Percentiles rank a stretch among this genome's conserved stretches.
Conservation (phyloP, 2,113 vertebrate genomes). For the Crotalus helleri region DNA sequence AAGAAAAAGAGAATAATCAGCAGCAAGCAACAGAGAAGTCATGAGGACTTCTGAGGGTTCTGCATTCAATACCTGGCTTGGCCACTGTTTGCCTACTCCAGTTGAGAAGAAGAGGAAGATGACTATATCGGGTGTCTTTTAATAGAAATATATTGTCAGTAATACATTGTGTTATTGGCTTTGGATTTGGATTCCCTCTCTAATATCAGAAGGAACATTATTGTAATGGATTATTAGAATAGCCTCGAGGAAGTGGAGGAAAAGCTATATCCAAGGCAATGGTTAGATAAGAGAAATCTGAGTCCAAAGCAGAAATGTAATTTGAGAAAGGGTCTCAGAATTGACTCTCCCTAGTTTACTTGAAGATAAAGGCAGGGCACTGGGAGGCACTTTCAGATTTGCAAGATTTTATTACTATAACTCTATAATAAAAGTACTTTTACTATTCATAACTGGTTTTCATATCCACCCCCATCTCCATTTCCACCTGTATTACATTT, state of each 20-base stretch:
- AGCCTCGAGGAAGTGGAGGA: background rate
- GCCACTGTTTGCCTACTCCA: no score
- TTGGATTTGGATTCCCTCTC: background rate
- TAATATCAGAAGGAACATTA: background rate
- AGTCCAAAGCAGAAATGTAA: background rate
- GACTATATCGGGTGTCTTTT: no score
- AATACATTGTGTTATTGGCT: background rate
- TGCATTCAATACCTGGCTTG: no score
- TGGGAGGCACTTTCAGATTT: background rate
- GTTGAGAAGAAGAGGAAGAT: no score
- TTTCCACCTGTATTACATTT: no score
- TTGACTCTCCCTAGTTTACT: background rate
- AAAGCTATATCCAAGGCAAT: background rate
- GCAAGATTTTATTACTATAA: background rate
- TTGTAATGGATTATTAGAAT: background rate
- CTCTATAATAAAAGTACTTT: no score
- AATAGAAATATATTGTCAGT: background rate
- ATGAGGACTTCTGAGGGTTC: no score
- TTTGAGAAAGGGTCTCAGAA: background rate
- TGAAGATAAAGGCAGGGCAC: background rate
- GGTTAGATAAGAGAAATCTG: background rate
- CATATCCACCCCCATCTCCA: no score
- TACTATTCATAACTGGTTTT: no score
- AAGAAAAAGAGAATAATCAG: no score
- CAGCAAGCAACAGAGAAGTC: no score